Evolutionary conservation across 2,797 vertebrate genomes (phyloP), one percentile per base, ranked within the genome.

Genomic region (Emys orbicularis): DNA sequence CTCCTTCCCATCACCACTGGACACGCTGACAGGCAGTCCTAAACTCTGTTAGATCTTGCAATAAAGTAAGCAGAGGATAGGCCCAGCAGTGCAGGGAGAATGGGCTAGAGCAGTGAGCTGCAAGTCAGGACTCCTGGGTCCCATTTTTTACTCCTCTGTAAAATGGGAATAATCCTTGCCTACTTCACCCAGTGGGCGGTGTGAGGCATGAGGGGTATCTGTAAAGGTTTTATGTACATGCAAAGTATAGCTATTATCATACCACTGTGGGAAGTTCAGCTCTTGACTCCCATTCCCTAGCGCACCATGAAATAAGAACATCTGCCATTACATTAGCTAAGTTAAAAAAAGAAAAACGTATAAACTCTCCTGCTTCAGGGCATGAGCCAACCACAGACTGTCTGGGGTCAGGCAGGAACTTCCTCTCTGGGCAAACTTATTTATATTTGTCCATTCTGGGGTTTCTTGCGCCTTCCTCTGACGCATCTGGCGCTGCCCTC

Each of bases 281-380:
- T 94, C 94, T 96, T 95, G 96, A 89, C 95, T 89, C 86, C 83
- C 96, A 81, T 93, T 94, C 91, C 81, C 84, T 89, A 57, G 12
- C 50, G 80, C 94, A 83, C 92, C 87, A 41, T 57, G 95, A 92
- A 83, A 86, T 92, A 84, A 91, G 84, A 77, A 80, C 68, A 59
- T 87, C 3, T 81, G 68, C 88, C 94, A 94, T 94, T 86, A 89
- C 44, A 27, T 59, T 84, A 65, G 0, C 0, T 72, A 59, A 88
- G 74, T 88, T 89, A 89, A 68, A 87, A 87, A 77, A 90, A 23
- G 53, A 23, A 23, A 83, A 84, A 87, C 89, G 89, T 37, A 44
- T 50, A 94, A 95, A 93, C 93, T n/a, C 31, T 95, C 52, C 76
- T 91, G 9, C 89, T 81, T 90, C 61, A 84, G 87, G 88, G 59